Evolutionary conservation across 23 tunicate genomes (phyloP).

Genomic region (Oikopleura albicans): DNA sequence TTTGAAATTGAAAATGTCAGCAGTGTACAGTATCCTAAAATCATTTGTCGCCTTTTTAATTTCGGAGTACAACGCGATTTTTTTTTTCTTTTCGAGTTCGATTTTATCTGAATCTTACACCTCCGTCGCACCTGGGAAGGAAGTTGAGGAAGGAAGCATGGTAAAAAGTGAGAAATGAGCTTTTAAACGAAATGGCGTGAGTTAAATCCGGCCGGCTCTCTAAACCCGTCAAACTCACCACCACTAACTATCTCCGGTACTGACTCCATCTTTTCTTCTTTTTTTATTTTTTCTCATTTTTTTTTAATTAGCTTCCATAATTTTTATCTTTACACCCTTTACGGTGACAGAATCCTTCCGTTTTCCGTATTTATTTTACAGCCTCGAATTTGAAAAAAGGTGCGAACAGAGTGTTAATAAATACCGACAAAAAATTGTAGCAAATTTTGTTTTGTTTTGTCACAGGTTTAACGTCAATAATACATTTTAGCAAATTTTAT

Average conservation of each 20-base stretch:
- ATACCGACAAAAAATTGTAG: too few relatives aligned
- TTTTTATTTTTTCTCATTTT: neutral
- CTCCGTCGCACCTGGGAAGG: constrained; percentile 11
- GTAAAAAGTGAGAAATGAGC: neutral
- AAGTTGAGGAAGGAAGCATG: constrained; percentile 17
- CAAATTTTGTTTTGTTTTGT: too few relatives aligned
- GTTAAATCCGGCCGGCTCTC: neutral
- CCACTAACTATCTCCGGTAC: constrained; percentile 15
- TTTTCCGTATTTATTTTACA: neutral
- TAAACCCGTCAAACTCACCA: neutral
- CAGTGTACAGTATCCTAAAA: too few relatives aligned
- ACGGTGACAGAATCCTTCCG: neutral
- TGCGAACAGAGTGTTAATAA: too few relatives aligned
- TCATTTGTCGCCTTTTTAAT: too few relatives aligned
- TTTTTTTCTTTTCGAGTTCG: neutral
- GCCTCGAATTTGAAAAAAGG: too few relatives aligned
- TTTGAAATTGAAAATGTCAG: too few relatives aligned
- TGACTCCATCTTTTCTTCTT: neutral
- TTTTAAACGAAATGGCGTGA: too few relatives aligned
- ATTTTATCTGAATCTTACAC: constrained; percentile 5
- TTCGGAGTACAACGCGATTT: neutral
- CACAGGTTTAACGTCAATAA: too few relatives aligned
- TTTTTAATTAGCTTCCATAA: neutral
- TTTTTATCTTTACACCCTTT: neutral
- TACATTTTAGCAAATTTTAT: too few relatives aligned